These are phyloP conservation scores for Sebastes ruberrimus DNA, from an alignment of 2,797 vertebrate genomes.

Conservation along the genomic window DNA sequence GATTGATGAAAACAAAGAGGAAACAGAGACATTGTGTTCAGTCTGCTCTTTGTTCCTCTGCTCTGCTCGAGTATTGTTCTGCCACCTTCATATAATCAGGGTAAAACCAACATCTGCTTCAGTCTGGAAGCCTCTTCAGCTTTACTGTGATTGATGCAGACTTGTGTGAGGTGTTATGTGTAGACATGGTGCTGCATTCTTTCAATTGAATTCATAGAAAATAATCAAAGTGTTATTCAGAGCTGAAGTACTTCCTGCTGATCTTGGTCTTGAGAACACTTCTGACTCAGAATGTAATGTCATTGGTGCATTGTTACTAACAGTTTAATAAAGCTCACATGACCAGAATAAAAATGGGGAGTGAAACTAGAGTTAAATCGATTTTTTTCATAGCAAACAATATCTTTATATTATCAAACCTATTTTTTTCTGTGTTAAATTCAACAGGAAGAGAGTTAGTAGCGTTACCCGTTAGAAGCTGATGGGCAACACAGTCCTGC, in stretches of 20 bases:
- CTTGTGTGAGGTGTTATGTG: neutral
- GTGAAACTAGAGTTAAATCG: too few species aligned
- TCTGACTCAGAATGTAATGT: too few species aligned
- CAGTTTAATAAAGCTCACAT: neutral
- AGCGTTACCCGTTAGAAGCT: too few species aligned
- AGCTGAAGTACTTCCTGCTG: neutral
- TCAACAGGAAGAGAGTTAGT: too few species aligned
- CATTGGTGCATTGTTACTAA: neutral
- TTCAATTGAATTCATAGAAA: neutral
- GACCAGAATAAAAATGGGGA: neutral
- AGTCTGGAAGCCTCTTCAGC: slow-evolving; percentile 7
- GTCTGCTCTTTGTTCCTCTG: neutral
- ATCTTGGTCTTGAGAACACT: neutral
- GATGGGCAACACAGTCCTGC: too few species aligned
- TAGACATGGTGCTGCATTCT: neutral
- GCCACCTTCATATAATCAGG: slow-evolving; percentile 45
- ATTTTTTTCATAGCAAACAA: neutral
- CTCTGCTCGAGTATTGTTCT: slow-evolving; percentile 26
- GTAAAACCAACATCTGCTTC: slow-evolving; percentile 43
- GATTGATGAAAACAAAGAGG: slow-evolving; percentile 1
- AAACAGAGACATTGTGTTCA: neutral
- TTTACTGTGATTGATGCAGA: slow-evolving; percentile 35
- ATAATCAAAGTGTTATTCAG: slow-evolving; percentile 3
- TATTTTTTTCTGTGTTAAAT: too few species aligned
- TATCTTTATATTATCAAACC: neutral